Base-by-base conservation (phyloP, 2,888 invertebrate genomes). In the Ophion ellenae region DNA sequence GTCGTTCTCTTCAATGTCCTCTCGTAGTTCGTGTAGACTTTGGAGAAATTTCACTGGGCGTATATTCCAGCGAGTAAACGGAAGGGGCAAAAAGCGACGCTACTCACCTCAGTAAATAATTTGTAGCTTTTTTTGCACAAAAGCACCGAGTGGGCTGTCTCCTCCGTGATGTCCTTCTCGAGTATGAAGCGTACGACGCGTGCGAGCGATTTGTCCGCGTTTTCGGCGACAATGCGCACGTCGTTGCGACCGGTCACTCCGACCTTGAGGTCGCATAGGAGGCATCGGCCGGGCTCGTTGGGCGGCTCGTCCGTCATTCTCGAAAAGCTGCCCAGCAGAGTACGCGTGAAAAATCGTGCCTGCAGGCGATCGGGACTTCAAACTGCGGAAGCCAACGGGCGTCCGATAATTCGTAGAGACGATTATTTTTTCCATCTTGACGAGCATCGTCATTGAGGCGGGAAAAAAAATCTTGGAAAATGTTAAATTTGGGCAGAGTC, bases 121-220 rank as follows among this genome's bases (percentile, higher is more conserved):
- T 96, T 96, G 88, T 95, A 95, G 91, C 97, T 97, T 89, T 96
- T 96, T 91, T 96, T 96, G 92, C 97, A 97, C 2, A 97, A 91
- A 24, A 96, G 92, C 71, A 94, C 94, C 0, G 96, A 95, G 84
- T 96, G 96, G 0, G 95, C 95, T 61, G 92, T 93, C 1, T 95
- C 94, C 88, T 95, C 95, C 9, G 93, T 94, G 0, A 97, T 89
- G 1, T 95, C 94, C 80, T 92, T 94, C 71, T 95, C 94, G 36
- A 96, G 90, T 20, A 96, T 92, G 70, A 94, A 91, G 73, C 94
- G 94, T 86, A 96, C 94, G 11, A 94, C 92, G 71, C 94, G 93
- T 28, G 92, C 89, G 17, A 95, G 92, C 17, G 93, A 91, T 84
- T 93, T 94, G 11, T 94, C 94, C 2, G 92, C 86, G 2, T 91